phyloP scores from a whole-genome alignment of 2,888 invertebrate species.

The Andrena haemorrhoa region DNA sequence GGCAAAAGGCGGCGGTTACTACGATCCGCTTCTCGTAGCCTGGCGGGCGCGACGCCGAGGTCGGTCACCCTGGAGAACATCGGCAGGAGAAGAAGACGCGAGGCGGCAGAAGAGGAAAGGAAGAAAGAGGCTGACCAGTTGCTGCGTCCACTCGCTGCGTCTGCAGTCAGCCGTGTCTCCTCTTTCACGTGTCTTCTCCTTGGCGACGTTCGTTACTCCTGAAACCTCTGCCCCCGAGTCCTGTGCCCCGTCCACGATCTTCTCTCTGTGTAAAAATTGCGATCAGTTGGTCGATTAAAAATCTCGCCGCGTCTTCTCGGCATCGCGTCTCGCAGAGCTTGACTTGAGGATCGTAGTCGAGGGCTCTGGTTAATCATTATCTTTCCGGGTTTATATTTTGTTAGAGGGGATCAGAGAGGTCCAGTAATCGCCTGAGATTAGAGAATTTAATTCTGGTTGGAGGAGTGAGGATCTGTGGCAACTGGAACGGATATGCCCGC shows the following conservation, averaged over 20 bases:
- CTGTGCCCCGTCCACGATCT: not conserved
- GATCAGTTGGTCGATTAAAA: no score
- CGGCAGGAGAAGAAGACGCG: slow-evolving; percentile 55
- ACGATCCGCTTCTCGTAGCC: slow-evolving; percentile 72
- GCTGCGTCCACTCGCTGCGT: slow-evolving; percentile 64
- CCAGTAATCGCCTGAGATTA: no score
- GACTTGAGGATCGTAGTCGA: no score
- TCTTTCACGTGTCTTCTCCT: slow-evolving; percentile 47
- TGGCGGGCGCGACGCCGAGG: slow-evolving; percentile 73
- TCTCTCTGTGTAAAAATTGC: not conserved
- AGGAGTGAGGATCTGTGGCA: not conserved
- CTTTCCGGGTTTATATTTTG: not conserved
- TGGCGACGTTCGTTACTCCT: slow-evolving; percentile 26
- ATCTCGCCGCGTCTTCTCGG: not conserved
- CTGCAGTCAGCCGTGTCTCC: slow-evolving; percentile 63
- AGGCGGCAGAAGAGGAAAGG: slow-evolving; percentile 50
- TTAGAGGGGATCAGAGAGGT: not conserved
- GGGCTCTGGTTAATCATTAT: not conserved
- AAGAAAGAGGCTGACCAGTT: slow-evolving; percentile 70
- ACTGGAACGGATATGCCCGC: not conserved
- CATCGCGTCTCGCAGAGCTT: not conserved
- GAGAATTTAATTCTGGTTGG: no score
- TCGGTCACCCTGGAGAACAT: slow-evolving; percentile 77
- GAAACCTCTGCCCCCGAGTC: slow-evolving; percentile 20
- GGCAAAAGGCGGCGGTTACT: slow-evolving; percentile 45